Conservation (phyloP, 2,113 vertebrate species). For the Eublepharis macularius region DNA sequence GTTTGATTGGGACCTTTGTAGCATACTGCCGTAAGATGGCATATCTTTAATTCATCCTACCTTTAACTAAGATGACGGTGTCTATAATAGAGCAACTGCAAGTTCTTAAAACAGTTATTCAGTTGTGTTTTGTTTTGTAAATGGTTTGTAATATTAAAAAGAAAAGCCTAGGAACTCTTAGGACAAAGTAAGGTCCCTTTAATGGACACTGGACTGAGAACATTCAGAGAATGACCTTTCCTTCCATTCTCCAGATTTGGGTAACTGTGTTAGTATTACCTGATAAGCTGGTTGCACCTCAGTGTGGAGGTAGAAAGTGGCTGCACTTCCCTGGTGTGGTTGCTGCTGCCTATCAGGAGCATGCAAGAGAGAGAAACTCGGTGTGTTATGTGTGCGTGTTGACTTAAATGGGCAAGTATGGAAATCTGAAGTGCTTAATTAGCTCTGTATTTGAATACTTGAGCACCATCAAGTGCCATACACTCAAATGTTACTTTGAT, state of each 20-base stretch:
- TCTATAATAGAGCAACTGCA: conserved; percentile 38
- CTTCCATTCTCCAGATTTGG: neutral
- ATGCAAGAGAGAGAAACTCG: neutral
- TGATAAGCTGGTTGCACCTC: neutral
- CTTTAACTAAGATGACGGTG: conserved; percentile 6
- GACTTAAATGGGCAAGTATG: neutral
- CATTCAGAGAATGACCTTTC: conserved; percentile 2
- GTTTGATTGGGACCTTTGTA: conserved; percentile 12
- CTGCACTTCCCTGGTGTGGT: neutral
- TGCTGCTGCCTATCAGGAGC: neutral
- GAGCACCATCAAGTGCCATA: neutral
- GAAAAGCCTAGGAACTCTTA: conserved; percentile 37
- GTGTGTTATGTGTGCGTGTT: neutral
- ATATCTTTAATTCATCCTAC: neutral
- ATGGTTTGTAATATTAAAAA: conserved; percentile 60
- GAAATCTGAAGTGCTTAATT: neutral
- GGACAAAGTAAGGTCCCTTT: conserved; percentile 13
- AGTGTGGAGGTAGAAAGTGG: neutral
- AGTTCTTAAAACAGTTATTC: conserved; percentile 30
- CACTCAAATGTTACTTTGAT: neutral
- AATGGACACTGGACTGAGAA: conserved; percentile 17
- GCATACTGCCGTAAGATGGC: neutral
- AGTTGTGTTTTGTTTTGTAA: conserved; percentile 45
- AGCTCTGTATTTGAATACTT: neutral
- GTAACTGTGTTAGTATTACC: neutral